These are phyloP conservation scores for Megaleporinus macrocephalus DNA, from an alignment of 2,113 vertebrate species.

Conservation along the genomic window DNA sequence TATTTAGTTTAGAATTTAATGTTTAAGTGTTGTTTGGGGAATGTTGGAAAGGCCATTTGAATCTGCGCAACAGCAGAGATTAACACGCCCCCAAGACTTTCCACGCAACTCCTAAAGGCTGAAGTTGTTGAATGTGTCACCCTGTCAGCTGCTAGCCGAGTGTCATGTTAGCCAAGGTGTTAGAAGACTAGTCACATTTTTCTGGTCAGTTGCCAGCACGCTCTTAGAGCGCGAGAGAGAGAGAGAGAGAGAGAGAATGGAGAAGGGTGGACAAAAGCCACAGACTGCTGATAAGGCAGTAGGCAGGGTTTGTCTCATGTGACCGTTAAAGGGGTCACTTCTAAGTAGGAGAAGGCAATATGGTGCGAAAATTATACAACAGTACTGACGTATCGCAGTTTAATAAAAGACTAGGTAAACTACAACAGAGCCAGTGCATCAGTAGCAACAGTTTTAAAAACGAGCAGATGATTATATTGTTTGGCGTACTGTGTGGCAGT, in stretches of 20 bases:
- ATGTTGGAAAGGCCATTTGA: background rate
- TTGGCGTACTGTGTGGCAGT: too few relatives aligned
- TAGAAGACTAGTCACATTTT: background rate
- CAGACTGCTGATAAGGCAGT: background rate
- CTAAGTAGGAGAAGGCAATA: background rate
- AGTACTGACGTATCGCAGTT: too few relatives aligned
- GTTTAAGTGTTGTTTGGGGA: background rate
- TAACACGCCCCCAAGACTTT: background rate
- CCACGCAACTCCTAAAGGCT: conserved; percentile 11
- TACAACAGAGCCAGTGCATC: too few relatives aligned
- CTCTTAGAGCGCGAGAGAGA: too few relatives aligned
- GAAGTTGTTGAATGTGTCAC: conserved; percentile 45
- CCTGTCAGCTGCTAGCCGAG: background rate
- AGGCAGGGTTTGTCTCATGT: background rate
- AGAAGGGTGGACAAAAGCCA: conserved; percentile 24
- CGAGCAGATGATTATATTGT: too few relatives aligned
- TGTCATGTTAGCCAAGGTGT: conserved; percentile 1
- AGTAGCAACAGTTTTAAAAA: too few relatives aligned
- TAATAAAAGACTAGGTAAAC: too few relatives aligned
- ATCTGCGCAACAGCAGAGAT: conserved; percentile 36
- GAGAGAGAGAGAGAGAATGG: background rate
- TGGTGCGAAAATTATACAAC: background rate
- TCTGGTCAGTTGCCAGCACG: background rate
- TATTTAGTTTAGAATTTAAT: too few relatives aligned
- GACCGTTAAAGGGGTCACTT: conserved; percentile 11